These are phyloP conservation scores for Platyscapa corneri DNA, from an alignment of 1,140 invertebrate genomes.

Conservation along the genomic window DNA sequence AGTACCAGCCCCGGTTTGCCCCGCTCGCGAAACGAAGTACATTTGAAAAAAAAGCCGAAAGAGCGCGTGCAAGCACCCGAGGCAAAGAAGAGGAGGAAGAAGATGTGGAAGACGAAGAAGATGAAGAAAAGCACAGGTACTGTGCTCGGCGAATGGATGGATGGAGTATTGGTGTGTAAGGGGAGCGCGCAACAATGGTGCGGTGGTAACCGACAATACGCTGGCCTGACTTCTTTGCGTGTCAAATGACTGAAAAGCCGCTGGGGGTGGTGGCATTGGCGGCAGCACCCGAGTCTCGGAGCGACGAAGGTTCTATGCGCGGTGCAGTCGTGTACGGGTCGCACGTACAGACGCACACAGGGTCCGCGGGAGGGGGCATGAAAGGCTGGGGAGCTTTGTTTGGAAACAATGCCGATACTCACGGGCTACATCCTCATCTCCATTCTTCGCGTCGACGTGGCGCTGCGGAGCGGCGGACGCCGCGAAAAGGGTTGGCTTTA, in stretches of 20 bases:
- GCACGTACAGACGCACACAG: background rate
- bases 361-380: background rate
- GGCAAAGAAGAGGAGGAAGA: slow-evolving; percentile 3
- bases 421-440: slow-evolving; percentile 74
- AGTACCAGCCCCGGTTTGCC: background rate
- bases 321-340: background rate
- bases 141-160: slow-evolving; percentile 41
- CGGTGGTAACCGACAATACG: slow-evolving; percentile 67
- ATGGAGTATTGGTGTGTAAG: slow-evolving; percentile 29
- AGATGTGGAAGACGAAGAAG: background rate
- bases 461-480: background rate
- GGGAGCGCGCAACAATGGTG: slow-evolving; percentile 69
- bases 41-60: slow-evolving; percentile 42
- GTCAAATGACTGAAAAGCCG: slow-evolving; percentile 75
- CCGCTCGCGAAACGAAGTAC: slow-evolving; percentile 1
- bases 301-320: background rate
- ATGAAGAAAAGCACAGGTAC: background rate
- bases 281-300: background rate
- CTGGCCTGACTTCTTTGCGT: slow-evolving; percentile 73
- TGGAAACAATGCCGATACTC: slow-evolving; percentile 76
- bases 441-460: slow-evolving; percentile 73
- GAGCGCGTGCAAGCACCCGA: slow-evolving; percentile 9
- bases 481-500: slow-evolving; percentile 46
- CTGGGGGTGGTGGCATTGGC: slow-evolving; percentile 55
- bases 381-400: slow-evolving; percentile 72